Evolutionary conservation across 2,888 invertebrate species (phyloP).

Genomic region (Loripinus fragilis): DNA sequence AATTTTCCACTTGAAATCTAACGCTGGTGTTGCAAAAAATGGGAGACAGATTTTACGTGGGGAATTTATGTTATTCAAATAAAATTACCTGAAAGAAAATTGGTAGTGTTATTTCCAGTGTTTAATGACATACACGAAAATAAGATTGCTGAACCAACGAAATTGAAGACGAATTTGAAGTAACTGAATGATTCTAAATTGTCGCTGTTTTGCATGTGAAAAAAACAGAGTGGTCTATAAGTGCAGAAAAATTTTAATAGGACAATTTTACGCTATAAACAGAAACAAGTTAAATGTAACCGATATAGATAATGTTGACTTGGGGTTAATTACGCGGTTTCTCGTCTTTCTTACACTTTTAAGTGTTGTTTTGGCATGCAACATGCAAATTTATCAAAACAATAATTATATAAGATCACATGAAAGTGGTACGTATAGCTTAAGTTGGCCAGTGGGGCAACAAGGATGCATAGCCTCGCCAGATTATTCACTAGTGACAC

Average conservation of each 20-base stretch:
- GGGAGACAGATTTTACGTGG: no score
- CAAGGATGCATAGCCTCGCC: no score
- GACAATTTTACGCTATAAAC: slow-evolving; percentile 16
- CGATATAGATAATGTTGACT: background rate
- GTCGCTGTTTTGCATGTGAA: background rate
- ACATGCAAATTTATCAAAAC: background rate
- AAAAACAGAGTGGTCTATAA: background rate
- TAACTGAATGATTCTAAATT: background rate
- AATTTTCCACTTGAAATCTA: background rate
- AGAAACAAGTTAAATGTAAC: slow-evolving; percentile 13
- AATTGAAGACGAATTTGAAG: background rate
- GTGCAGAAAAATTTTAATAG: background rate
- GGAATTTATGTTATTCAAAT: no score
- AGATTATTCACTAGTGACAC: no score
- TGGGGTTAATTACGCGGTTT: background rate
- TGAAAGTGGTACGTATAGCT: no score
- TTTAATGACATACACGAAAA: no score
- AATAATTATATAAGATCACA: background rate
- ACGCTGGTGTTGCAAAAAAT: no score
- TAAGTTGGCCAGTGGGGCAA: no score
- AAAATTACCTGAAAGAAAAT: no score
- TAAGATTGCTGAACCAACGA: background rate
- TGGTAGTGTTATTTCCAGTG: no score
- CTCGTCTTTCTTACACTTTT: background rate
- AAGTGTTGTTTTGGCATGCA: background rate